phyloP scores from a whole-genome alignment of 2,888 invertebrate species.

The Schrankia costaestrigalis region DNA sequence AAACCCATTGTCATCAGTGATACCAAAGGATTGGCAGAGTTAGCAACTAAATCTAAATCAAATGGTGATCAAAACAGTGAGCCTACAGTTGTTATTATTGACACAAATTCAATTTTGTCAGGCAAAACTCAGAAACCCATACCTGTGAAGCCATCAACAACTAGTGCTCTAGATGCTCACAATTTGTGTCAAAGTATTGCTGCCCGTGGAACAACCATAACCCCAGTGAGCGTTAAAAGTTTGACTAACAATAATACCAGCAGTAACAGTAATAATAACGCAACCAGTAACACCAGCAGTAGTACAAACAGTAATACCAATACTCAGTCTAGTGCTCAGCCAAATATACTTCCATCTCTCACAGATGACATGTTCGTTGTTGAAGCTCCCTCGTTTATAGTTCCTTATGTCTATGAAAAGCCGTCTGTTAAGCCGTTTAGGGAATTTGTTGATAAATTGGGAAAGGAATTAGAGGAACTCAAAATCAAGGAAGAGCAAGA shows the following conservation, averaged over 20 bases:
- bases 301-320: slow-evolving; percentile 27
- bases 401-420: slow-evolving; percentile 96
- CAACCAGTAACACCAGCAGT: not conserved
- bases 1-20: slow-evolving; percentile 86
- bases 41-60: slow-evolving; percentile 80
- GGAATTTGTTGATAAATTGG: slow-evolving; percentile 85
- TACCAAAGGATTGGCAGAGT: slow-evolving; percentile 85
- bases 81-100: slow-evolving; percentile 91
- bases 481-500: slow-evolving; percentile 65
- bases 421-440: slow-evolving; percentile 90
- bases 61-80: slow-evolving; percentile 83
- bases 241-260: not conserved
- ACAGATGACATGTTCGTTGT: slow-evolving; percentile 96
- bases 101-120: slow-evolving; percentile 86
- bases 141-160: slow-evolving; percentile 41
- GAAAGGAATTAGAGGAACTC: slow-evolving; percentile 81
- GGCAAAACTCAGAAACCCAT: slow-evolving; percentile 50
- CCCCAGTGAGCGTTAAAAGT: slow-evolving; percentile 63
- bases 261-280: slow-evolving; percentile 6
- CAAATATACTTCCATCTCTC: slow-evolving; percentile 86
- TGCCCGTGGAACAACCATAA: slow-evolving; percentile 78
- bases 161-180: slow-evolving; percentile 56
- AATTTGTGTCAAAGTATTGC: slow-evolving; percentile 75
- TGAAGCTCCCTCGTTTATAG: slow-evolving; percentile 95
- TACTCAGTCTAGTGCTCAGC: slow-evolving; percentile 47